These are phyloP conservation scores for Centroberyx gerrardi DNA, from an alignment of 2,797 vertebrate genomes.

Conservation along the genomic window DNA sequence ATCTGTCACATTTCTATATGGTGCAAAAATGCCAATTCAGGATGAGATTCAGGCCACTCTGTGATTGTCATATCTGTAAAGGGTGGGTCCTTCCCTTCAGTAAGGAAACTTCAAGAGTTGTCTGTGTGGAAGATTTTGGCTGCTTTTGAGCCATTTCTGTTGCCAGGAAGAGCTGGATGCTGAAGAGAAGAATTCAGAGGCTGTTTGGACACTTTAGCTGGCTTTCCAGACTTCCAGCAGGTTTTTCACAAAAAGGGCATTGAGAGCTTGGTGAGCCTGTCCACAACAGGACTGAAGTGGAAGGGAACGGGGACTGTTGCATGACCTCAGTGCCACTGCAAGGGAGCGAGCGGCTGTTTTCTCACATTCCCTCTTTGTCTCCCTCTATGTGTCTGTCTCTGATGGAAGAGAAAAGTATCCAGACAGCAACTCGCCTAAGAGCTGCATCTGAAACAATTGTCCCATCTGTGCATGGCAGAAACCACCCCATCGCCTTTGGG, in stretches of 20 bases:
- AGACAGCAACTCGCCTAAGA: conserved; percentile 38
- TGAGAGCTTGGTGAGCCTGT: background rate
- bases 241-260: background rate
- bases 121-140: conserved; percentile 29
- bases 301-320: conserved; percentile 27
- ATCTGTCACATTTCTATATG: conserved; percentile 5
- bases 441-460: conserved; percentile 29
- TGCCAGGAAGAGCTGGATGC: conserved; percentile 30
- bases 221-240: background rate
- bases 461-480: conserved; percentile 31
- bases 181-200: background rate
- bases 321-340: conserved; percentile 12
- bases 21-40: conserved; percentile 29
- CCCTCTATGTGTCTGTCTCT: conserved; percentile 23
- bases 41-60: conserved; percentile 51
- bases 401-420: conserved; percentile 68
- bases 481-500: conserved; percentile 11
- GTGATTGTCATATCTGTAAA: conserved; percentile 76
- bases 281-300: background rate
- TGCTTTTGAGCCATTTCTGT: conserved; percentile 26
- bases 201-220: conserved; percentile 20
- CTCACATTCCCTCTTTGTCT: conserved; percentile 5
- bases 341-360: conserved; percentile 6
- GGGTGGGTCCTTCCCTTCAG: conserved; percentile 12
- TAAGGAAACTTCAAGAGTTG: background rate